These are phyloP conservation scores for Bubo scandiacus DNA, from an alignment of 2,113 vertebrate species.

Conservation along the genomic window DNA sequence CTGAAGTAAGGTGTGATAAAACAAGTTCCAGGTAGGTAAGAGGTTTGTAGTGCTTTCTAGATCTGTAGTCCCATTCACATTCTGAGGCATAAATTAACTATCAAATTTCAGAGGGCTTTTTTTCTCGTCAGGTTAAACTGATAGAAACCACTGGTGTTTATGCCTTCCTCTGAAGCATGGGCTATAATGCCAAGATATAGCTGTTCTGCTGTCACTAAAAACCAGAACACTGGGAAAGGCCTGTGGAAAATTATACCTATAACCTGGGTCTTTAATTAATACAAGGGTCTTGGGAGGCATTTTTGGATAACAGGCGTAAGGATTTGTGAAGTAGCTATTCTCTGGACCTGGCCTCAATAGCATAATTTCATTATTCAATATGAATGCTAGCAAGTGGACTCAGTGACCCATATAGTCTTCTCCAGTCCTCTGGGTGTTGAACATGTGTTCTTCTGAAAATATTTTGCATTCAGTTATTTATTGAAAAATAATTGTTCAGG, in stretches of 20 bases:
- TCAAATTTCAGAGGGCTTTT: background rate
- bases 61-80: background rate
- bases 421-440: background rate
- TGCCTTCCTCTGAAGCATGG: background rate
- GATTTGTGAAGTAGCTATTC: background rate
- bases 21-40: background rate
- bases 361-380: background rate
- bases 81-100: background rate
- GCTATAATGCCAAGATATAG: background rate
- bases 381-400: background rate
- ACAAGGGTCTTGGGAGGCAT: background rate
- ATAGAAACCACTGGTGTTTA: background rate
- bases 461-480: background rate
- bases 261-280: background rate
- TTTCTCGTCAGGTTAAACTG: background rate
- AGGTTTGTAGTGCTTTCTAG: background rate
- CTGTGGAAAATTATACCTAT: background rate
- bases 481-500: background rate
- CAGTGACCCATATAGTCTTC: background rate
- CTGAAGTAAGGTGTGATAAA: background rate
- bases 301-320: background rate
- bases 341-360: background rate
- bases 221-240: background rate
- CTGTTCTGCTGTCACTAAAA: background rate
- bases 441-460: background rate